Conservation (phyloP, 2,113 vertebrate species). For the Oceanodroma tethys region DNA sequence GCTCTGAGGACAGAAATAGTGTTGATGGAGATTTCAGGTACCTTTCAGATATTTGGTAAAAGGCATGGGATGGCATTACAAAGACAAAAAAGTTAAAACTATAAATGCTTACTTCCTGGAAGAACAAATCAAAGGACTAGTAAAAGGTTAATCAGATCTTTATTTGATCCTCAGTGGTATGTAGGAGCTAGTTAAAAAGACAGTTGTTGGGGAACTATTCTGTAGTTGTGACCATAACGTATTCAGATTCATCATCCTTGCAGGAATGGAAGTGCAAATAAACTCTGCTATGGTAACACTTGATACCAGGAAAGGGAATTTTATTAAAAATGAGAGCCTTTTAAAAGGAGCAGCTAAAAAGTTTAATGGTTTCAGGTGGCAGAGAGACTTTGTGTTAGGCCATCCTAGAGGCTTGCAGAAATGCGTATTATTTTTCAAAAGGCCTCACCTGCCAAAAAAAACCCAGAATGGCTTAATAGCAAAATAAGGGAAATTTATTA, state of each 20-base stretch:
- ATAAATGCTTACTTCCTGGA: not conserved
- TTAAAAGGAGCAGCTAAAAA: not conserved
- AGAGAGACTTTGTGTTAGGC: not conserved
- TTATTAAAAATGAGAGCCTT: not conserved
- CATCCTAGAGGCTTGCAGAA: not conserved
- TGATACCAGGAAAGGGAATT: not conserved
- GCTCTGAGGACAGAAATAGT: not conserved
- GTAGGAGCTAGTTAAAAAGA: not conserved
- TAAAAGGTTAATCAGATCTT: not conserved
- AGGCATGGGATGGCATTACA: not conserved
- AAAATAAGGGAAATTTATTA: not conserved
- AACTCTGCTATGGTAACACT: not conserved
- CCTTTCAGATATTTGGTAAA: not conserved
- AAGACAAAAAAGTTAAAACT: not conserved
- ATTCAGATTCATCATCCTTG: not conserved
- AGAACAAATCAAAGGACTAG: not conserved
- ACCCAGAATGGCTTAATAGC: not conserved
- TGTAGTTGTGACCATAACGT: not conserved
- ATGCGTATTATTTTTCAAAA: not conserved
- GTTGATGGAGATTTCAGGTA: not conserved
- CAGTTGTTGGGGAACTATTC: not conserved
- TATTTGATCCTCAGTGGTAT: not conserved
- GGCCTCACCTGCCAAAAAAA: not conserved
- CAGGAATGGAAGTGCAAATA: not conserved
- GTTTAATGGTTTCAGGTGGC: not conserved